Conservation (phyloP, 2,888 invertebrate genomes). For the Venustoraphidia nigricollis region DNA sequence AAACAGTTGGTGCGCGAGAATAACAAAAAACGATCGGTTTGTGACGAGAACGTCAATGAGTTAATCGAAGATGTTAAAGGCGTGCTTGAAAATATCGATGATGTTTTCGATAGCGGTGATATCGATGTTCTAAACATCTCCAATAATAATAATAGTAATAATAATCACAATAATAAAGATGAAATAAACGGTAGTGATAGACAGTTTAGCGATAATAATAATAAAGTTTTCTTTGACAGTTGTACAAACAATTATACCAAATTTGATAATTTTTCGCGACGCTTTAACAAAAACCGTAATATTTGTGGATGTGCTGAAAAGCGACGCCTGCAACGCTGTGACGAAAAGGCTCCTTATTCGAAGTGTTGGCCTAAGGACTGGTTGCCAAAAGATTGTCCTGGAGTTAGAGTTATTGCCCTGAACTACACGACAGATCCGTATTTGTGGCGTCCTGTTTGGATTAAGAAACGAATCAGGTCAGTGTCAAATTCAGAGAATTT, state of each 20-base stretch:
- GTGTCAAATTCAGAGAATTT: conserved; percentile 1
- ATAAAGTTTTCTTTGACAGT: background rate
- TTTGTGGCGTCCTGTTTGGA: conserved; percentile 62
- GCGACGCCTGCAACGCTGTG: background rate
- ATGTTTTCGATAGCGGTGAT: too few relatives aligned
- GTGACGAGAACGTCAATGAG: too few relatives aligned
- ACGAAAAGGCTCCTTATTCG: conserved; percentile 32
- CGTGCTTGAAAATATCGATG: too few relatives aligned
- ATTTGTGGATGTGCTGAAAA: too few relatives aligned
- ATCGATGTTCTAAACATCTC: too few relatives aligned
- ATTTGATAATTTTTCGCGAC: too few relatives aligned
- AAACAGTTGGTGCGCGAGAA: too few relatives aligned
- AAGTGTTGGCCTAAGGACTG: conserved; percentile 78
- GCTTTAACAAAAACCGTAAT: too few relatives aligned
- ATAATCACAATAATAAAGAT: background rate
- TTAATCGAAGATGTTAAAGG: too few relatives aligned
- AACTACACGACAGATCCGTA: conserved; percentile 70
- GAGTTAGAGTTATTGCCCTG: conserved; percentile 60
- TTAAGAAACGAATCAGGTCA: conserved; percentile 46
- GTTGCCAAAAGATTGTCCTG: conserved; percentile 63
- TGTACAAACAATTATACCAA: too few relatives aligned
- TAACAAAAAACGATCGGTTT: too few relatives aligned
- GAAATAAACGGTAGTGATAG: too few relatives aligned
- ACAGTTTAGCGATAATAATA: background rate
- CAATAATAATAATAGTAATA: background rate